These are phyloP conservation scores for Bombus confusus DNA, from an alignment of 1,140 invertebrate genomes.

Conservation along the genomic window DNA sequence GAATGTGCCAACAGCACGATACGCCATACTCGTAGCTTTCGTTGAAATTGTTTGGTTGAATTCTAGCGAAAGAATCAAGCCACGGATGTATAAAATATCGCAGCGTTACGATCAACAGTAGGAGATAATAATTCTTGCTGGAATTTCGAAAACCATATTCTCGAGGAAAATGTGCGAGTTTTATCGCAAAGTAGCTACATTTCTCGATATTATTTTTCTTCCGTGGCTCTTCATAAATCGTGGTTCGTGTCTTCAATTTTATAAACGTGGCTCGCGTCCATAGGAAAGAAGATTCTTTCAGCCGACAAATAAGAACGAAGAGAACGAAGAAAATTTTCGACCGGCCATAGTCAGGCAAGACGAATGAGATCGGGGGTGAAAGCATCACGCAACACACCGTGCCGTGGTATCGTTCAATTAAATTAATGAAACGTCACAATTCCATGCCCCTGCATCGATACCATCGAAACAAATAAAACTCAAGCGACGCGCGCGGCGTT, in stretches of 20 bases:
- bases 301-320: not conserved
- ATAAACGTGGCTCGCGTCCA: not conserved
- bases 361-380: constrained; percentile 15
- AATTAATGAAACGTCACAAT: constrained; percentile 53
- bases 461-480: not conserved
- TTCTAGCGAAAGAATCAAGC: not conserved
- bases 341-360: constrained; percentile 1
- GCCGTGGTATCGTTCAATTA: constrained; percentile 19
- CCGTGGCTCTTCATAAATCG: constrained; percentile 27
- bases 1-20: too few relatives aligned
- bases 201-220: constrained; percentile 23
- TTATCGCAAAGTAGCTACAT: too few relatives aligned
- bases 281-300: not conserved
- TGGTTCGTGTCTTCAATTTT: constrained; percentile 16
- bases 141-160: not conserved
- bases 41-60: not conserved
- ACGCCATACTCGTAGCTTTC: not conserved
- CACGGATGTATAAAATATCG: not conserved
- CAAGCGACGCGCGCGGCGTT: not conserved
- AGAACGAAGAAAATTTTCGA: not conserved
- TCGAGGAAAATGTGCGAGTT: not conserved
- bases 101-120: not conserved
- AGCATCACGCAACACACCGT: not conserved
- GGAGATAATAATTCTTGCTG: not conserved
- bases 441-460: not conserved